Evolutionary conservation across 1,140 invertebrate genomes (phyloP), one percentile per base, ranked within the genome.

Genomic region (Drosophila sproati): DNA sequence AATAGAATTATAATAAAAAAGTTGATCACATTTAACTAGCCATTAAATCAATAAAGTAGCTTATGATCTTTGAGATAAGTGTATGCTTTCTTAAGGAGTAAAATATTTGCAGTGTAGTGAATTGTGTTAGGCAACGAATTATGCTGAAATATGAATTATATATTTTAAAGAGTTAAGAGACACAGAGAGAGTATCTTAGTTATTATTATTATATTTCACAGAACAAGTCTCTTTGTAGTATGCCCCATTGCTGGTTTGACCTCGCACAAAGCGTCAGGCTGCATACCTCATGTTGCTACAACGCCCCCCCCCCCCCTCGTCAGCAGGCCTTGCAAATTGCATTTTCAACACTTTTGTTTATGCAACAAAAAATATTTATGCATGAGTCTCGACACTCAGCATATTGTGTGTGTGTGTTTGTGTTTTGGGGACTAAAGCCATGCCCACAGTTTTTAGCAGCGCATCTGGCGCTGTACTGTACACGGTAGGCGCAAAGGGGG

Each of bases 331-430:
- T 45, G 71, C 66, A 88, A 88, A 88, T 88, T 88, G 85, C 85
- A 85, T 88, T 88, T 88, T 85, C 85, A 88, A 90, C 82, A 88
- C 77, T 80, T 88, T 89, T 88, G 85, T 88, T 88, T 89, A 86
- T 88, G 85, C 85, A 80, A 20, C 20, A 43, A 43, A 80, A 88
- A 87, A 83, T 74, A 74, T 74, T 74, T 70, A 74, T 74, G 72
- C 66, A 70, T 45, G 71, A 55, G 55, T 61, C 50, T 69, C 48
- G 6, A 47, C 68, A 54, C 47, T 35, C 39, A 60, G 12, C n/a
- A 8, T 34, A 7, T 54, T 55, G 55, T 37, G 31, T 77, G 35
- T 57, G n/a, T 31, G 29, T 62, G 51, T 81, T 60, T 81, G 32
- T 77, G 63, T 31, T 43, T 56, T 66, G 80, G 62, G 68, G 68